Base-by-base conservation (phyloP, 2,113 vertebrate genomes). In the Menidia beryllina region DNA sequence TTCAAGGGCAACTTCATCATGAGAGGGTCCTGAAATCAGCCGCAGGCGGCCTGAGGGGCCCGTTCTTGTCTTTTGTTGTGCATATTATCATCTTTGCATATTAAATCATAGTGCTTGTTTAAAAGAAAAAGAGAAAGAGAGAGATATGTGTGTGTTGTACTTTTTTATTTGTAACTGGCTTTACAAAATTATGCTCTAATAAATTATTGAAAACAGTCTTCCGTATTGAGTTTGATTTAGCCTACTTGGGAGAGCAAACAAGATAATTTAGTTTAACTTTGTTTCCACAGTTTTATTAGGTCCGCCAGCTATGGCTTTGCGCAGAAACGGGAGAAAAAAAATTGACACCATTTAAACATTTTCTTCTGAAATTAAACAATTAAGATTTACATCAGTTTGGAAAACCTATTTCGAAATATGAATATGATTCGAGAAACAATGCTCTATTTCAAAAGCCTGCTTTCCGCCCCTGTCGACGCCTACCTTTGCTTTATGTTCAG, bases 101-200 rank as follows among this genome's bases (percentile, higher is more conserved):
- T 54, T 78, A 26, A 91, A 93, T 87, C 87, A 89, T 89, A 92
- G 92, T 94, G 88, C 91, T 95, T 80, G 86, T 93, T 94, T 83
- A 75, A 90, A 90, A 87, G 90, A 87, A 81, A 89, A 76, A 64
- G 69, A 24, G 56, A 89, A 91, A 89, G 89, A 90, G 76, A 88
- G 90, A 85, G 86, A 88, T 77, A 88, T 69, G 68, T 84, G 70
- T 89, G 81, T 87, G 73, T 85, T 90, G 75, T 79, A 91, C 72
- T 90, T 93, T 93, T 93, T 94, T 79, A 89, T 92, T 95, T 95
- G 94, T 95, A 96, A 96, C 94, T 95, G 94, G 94, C 94, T 96
- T 96, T 95, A 96, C 94, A 95, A 94, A 92, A 90, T 77, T 81
- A 91, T 93, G 93, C 88, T 95, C 95, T 94, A 96, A 95, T 95